Conservation (phyloP, 2,113 vertebrate genomes). For the Meriones unguiculatus region DNA sequence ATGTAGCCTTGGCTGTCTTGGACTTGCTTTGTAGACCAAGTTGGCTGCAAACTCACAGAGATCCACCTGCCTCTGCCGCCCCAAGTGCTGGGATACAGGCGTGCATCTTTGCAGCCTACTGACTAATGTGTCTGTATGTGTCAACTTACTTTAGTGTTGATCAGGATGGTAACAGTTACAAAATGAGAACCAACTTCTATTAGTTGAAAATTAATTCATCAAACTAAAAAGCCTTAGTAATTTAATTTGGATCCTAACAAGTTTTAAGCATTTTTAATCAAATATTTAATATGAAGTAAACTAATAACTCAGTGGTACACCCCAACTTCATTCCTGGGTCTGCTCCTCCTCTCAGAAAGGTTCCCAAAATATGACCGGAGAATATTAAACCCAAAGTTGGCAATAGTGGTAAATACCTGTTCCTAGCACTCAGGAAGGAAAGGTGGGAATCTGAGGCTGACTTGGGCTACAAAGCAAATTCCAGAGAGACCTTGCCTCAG, state of each 20-base stretch:
- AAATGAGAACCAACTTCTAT: conserved; percentile 9
- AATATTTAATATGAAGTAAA: background rate
- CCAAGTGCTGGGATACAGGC: too few species aligned
- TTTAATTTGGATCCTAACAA: conserved; percentile 10
- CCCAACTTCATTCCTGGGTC: background rate
- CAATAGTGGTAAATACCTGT: background rate
- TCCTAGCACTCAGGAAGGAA: background rate
- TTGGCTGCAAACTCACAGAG: too few species aligned
- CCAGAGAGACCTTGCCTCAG: background rate
- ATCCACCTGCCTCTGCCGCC: too few species aligned
- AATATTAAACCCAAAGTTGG: background rate
- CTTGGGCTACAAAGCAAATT: background rate
- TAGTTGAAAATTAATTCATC: conserved; percentile 49
- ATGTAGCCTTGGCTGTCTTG: too few species aligned
- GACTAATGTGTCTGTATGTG: background rate
- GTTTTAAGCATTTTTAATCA: conserved; percentile 5
- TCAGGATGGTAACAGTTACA: background rate
- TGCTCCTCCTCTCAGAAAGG: background rate
- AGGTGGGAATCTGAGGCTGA: background rate
- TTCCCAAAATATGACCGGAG: background rate
- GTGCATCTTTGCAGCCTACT: too few species aligned
- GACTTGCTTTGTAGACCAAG: too few species aligned
- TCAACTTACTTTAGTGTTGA: background rate
- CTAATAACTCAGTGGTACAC: background rate
- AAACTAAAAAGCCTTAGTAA: background rate